Evolutionary conservation across 2,888 invertebrate genomes (phyloP).

Genomic region (Heliothis peltigera): DNA sequence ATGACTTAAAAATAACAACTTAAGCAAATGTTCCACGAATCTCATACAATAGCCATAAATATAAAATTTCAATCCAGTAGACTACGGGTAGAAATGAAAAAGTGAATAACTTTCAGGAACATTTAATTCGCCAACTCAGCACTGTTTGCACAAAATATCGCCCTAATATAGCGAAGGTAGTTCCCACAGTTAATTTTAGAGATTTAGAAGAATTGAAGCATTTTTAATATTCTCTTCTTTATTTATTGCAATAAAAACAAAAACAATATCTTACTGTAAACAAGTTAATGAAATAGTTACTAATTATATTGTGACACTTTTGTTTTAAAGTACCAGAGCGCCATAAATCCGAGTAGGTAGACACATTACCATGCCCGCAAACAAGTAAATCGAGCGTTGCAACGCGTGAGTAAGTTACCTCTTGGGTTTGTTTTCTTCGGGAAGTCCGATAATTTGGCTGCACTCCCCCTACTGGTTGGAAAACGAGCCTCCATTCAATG

Average conservation of each 20-base stretch:
- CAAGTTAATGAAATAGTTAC: too few species aligned
- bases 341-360: constrained; percentile 46
- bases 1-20: not conserved
- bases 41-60: constrained; percentile 1
- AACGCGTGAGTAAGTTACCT: constrained; percentile 70
- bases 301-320: not conserved
- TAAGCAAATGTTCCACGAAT: not conserved
- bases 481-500: constrained; percentile 8
- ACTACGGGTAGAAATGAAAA: constrained; percentile 2
- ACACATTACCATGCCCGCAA: constrained; percentile 46
- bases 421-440: constrained; percentile 79
- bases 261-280: too few species aligned
- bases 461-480: constrained; percentile 64
- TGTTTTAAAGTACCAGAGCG: constrained; percentile 34
- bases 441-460: constrained; percentile 82
- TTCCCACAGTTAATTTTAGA: not conserved
- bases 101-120: not conserved
- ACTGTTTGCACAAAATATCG: not conserved
- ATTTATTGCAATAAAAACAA: too few species aligned
- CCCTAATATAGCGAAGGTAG: not conserved
- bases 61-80: constrained; percentile 1
- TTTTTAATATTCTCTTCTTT: too few species aligned
- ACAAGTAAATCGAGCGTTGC: constrained; percentile 66
- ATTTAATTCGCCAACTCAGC: not conserved
- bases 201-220: too few species aligned